Percentiles rank a stretch among this genome's conserved stretches.
Conservation (phyloP, 2,888 invertebrate genomes). For the Automeris io region DNA sequence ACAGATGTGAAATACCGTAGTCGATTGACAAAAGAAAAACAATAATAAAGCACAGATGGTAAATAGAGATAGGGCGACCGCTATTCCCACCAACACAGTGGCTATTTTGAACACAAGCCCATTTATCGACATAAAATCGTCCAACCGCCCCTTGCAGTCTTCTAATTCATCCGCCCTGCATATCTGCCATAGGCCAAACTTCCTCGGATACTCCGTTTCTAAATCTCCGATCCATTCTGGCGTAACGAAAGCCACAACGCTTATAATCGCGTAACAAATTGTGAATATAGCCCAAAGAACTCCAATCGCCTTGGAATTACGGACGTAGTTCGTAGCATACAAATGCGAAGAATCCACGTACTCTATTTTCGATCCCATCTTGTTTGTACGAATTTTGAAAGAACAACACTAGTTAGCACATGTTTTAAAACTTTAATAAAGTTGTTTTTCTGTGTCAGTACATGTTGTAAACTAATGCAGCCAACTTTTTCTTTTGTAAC, state of each 20-base stretch:
- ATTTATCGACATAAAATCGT: slow-evolving; percentile 88
- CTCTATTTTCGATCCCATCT: slow-evolving; percentile 94
- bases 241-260: slow-evolving; percentile 95
- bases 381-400: slow-evolving; percentile 13
- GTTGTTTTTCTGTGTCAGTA: background rate
- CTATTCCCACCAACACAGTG: slow-evolving; percentile 91
- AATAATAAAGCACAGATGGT: slow-evolving; percentile 93
- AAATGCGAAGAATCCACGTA: slow-evolving; percentile 94
- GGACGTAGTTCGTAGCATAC: slow-evolving; percentile 92
- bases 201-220: slow-evolving; percentile 90
- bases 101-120: slow-evolving; percentile 91
- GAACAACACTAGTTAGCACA: slow-evolving; percentile 8
- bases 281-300: slow-evolving; percentile 99
- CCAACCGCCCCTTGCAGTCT: slow-evolving; percentile 89
- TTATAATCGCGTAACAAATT: slow-evolving; percentile 97
- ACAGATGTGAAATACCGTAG: slow-evolving; percentile 93
- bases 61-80: slow-evolving; percentile 89
- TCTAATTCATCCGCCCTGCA: slow-evolving; percentile 89
- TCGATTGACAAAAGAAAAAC: slow-evolving; percentile 95
- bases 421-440: background rate
- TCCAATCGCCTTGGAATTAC: slow-evolving; percentile 96
- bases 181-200: slow-evolving; percentile 94
- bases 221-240: slow-evolving; percentile 94
- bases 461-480: slow-evolving; percentile 5
- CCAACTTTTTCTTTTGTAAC: slow-evolving; percentile 18